These are phyloP conservation scores for Laupala kohalensis DNA, from an alignment of 1,140 invertebrate species.

Conservation along the genomic window DNA sequence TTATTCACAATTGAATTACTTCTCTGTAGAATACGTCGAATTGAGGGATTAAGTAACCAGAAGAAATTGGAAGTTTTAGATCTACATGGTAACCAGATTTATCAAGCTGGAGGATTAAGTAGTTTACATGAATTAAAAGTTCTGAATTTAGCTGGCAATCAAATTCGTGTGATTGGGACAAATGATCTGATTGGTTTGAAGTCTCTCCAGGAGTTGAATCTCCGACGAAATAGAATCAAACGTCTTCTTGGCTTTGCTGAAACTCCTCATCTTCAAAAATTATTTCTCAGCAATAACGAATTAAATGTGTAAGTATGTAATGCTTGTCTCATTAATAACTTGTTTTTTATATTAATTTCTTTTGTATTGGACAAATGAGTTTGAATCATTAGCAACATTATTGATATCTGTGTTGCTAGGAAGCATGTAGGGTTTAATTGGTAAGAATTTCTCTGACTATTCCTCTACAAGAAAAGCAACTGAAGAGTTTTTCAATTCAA, in stretches of 20 bases:
- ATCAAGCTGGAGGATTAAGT: slow-evolving; percentile 44
- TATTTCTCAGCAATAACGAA: slow-evolving; percentile 78
- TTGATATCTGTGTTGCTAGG: no score
- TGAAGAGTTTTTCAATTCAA: no score
- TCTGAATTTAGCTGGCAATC: slow-evolving; percentile 81
- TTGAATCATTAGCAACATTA: no score
- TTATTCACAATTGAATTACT: background rate
- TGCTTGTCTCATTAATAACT: no score
- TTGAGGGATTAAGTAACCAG: slow-evolving; percentile 58
- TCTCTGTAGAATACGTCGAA: slow-evolving; percentile 48
- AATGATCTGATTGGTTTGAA: slow-evolving; percentile 61
- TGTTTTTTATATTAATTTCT: no score
- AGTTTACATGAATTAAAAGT: slow-evolving; percentile 61
- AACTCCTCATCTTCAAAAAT: slow-evolving; percentile 62
- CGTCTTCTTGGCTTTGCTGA: slow-evolving; percentile 67
- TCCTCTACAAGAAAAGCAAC: no score
- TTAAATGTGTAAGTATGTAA: slow-evolving; percentile 46
- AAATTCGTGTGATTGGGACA: slow-evolving; percentile 55
- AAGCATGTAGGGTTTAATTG: no score
- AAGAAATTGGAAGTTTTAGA: slow-evolving; percentile 75
- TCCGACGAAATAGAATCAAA: slow-evolving; percentile 70
- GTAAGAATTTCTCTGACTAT: no score
- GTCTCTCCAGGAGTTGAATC: slow-evolving; percentile 70
- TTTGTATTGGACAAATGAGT: no score
- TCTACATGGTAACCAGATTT: slow-evolving; percentile 79